Percentiles rank a stretch among this genome's conserved stretches.
phyloP scores from a whole-genome alignment of 2,888 invertebrate genomes.

The Magallana nippona region DNA sequence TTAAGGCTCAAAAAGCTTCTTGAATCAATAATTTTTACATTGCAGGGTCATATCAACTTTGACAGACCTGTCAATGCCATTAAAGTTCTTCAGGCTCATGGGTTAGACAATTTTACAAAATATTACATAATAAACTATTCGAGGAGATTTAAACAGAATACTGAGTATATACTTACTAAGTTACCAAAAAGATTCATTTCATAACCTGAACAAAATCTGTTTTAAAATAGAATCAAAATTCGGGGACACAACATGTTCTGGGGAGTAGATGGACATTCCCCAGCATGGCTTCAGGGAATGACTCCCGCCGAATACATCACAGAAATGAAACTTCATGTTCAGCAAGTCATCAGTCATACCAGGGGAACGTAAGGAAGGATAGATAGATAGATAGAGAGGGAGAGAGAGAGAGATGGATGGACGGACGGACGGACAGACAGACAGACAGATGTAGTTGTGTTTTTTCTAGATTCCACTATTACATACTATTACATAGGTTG shows the following conservation, averaged over 20 bases:
- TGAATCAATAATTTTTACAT: no score
- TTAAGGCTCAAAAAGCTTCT: no score
- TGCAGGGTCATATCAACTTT: constrained; percentile 23
- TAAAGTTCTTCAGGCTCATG: background rate
- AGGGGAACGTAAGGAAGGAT: constrained; percentile 58
- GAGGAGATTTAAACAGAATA: no score
- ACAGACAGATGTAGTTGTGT: no score
- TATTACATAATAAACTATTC: no score
- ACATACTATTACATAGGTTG: no score
- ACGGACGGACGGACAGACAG: background rate
- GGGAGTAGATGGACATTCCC: constrained; percentile 52
- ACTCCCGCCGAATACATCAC: constrained; percentile 41
- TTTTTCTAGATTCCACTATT: no score
- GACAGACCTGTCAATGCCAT: constrained; percentile 21
- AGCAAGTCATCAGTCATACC: constrained; percentile 54
- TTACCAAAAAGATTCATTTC: no score
- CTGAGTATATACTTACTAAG: no score
- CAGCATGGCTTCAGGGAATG: constrained; percentile 53
- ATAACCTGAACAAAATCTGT: background rate
- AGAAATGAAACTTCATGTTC: constrained; percentile 54
- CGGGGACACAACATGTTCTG: constrained; percentile 63
- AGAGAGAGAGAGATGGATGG: background rate
- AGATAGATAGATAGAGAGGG: no score
- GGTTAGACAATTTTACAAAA: background rate
- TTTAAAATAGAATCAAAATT: constrained; percentile 44